Percentiles rank a stretch among this genome's conserved stretches.
Conservation (phyloP, 2,888 invertebrate genomes). For the Rhynchonema sp. region DNA sequence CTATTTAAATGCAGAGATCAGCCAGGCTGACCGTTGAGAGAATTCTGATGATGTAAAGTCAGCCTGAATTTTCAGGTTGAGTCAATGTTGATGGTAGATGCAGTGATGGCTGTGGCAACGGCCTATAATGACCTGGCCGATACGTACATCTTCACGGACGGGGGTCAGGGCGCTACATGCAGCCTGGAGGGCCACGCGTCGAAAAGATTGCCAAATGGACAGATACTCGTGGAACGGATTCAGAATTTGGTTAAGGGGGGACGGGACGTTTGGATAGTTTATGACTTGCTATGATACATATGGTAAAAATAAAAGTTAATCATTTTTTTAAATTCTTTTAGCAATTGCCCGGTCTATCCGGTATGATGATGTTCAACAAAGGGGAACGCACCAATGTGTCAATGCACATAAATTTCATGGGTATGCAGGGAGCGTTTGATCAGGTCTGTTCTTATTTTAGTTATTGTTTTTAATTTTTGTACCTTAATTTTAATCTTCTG, state of each 20-base stretch:
- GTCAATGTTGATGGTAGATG: slow-evolving; percentile 13
- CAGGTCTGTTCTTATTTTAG: slow-evolving; percentile 12
- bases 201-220: slow-evolving; percentile 17
- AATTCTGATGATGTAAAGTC: too few relatives aligned
- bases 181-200: not conserved
- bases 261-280: too few relatives aligned
- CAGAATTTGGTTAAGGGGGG: slow-evolving; percentile 14
- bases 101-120: slow-evolving; percentile 12
- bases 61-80: too few relatives aligned
- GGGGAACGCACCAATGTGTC: slow-evolving; percentile 16
- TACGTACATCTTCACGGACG: not conserved
- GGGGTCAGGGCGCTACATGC: not conserved
- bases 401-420: slow-evolving; percentile 22
- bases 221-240: slow-evolving; percentile 11
- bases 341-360: not conserved
- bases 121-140: slow-evolving; percentile 3
- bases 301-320: too few relatives aligned
- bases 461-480: not conserved
- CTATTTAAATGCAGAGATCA: slow-evolving; percentile 8
- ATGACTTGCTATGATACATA: too few relatives aligned
- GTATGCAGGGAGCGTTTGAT: slow-evolving; percentile 20
- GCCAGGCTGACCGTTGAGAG: too few relatives aligned
- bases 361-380: not conserved
- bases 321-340: not conserved
- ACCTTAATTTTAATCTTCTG: not conserved